Percentiles rank a stretch among this genome's conserved stretches.
Evolutionary conservation across 2,797 vertebrate genomes (phyloP).

Genomic region (Sebastes goodei): DNA sequence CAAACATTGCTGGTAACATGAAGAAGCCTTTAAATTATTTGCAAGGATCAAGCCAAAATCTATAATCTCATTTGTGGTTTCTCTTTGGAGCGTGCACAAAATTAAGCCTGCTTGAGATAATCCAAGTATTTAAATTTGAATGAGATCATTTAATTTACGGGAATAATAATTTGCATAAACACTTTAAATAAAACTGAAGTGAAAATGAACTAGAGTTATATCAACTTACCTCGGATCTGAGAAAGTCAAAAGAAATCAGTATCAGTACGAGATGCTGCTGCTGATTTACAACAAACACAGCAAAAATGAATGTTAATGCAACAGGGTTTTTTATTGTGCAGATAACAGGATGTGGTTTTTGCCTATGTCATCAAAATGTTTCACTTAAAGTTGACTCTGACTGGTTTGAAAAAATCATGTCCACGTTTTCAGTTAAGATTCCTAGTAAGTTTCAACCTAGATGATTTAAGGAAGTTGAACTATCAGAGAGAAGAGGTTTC

Average conservation of each 20-base stretch:
- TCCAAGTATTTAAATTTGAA: neutral
- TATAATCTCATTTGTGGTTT: neutral
- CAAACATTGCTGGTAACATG: neutral
- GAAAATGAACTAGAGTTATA: neutral
- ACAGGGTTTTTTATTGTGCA: neutral
- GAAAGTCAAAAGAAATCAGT: neutral
- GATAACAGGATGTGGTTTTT: neutral
- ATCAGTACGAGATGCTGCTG: neutral
- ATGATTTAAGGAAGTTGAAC: neutral
- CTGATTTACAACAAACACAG: neutral
- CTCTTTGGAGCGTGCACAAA: neutral
- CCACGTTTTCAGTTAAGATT: neutral
- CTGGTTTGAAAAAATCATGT: neutral
- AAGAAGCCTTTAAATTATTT: neutral
- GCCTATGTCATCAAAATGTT: neutral
- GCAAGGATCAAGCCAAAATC: neutral
- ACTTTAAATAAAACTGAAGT: neutral
- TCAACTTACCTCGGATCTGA: constrained; percentile 18
- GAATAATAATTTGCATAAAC: neutral
- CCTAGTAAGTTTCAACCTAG: neutral
- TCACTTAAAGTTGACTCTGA: neutral
- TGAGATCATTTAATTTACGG: neutral
- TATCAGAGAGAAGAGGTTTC: neutral
- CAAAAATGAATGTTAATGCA: neutral
- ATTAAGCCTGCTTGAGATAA: neutral